phyloP scores from a whole-genome alignment of 2,113 vertebrate genomes.

The Formicarius rufipectus region DNA sequence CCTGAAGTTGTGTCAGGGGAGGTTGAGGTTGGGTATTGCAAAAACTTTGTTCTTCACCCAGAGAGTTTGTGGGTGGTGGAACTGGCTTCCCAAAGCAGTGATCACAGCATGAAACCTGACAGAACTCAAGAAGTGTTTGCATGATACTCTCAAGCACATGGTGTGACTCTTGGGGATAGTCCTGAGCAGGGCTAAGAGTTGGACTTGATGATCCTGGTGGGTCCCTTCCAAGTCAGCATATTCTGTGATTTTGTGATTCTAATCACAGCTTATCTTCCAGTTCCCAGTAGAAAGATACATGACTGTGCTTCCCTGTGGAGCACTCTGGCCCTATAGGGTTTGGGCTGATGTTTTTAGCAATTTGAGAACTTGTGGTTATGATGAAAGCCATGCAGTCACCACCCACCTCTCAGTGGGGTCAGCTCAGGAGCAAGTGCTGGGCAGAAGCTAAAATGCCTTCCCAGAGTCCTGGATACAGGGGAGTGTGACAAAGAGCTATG shows the following conservation, averaged over 20 bases:
- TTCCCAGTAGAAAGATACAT: neutral
- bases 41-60: neutral
- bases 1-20: neutral
- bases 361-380: neutral
- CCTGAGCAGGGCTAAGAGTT: neutral
- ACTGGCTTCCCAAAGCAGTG: neutral
- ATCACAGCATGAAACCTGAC: neutral
- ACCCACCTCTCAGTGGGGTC: neutral
- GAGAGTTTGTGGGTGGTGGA: neutral
- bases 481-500: neutral
- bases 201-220: neutral
- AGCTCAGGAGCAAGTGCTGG: neutral
- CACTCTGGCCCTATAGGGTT: neutral
- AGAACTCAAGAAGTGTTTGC: neutral
- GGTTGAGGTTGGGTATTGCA: neutral
- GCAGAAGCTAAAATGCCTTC: neutral
- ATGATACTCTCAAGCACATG: neutral
- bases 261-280: neutral
- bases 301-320: neutral
- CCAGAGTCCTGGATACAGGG: neutral
- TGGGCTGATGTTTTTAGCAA: neutral
- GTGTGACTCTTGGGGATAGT: neutral
- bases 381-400: neutral
- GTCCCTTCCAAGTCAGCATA: neutral
- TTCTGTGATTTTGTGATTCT: neutral